Evolutionary conservation across 1,140 invertebrate genomes (phyloP).

Genomic region (Calephelis virginiensis): DNA sequence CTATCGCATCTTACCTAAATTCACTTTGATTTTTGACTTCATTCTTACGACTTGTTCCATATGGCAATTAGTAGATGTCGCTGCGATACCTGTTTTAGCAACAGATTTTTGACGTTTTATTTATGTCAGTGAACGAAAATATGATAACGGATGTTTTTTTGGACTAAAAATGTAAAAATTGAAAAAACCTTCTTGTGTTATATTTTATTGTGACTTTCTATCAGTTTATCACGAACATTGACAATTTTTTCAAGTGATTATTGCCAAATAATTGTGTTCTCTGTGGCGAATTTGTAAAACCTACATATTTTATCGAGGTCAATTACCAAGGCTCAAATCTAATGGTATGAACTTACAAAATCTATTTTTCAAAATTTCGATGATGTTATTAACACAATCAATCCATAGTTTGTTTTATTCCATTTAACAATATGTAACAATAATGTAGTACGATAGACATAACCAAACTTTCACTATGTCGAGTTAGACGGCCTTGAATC

Average conservation of each 20-base stretch:
- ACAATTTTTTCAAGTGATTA: constrained; percentile 18
- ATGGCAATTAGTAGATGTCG: constrained; percentile 14
- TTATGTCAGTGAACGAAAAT: constrained; percentile 4
- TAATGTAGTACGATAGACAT: constrained; percentile 34
- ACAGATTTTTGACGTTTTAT: constrained; percentile 20
- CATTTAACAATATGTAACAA: not conserved
- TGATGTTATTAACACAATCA: not conserved
- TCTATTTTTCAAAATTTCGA: constrained; percentile 23
- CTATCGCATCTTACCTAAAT: not conserved
- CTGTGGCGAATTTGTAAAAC: constrained; percentile 39
- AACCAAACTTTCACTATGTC: constrained; percentile 66
- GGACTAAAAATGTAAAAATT: constrained; percentile 18
- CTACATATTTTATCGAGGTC: constrained; percentile 43
- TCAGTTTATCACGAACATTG: not conserved
- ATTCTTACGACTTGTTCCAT: not conserved
- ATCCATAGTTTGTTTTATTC: too few relatives aligned
- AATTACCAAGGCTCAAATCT: constrained; percentile 48
- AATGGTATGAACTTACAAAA: constrained; percentile 43
- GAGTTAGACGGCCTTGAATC: constrained; percentile 71
- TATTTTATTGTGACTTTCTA: constrained; percentile 19
- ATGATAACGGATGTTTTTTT: constrained; percentile 25
- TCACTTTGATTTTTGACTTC: too few relatives aligned
- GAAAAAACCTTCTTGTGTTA: constrained; percentile 1
- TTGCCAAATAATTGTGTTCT: constrained; percentile 27
- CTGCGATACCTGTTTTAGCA: not conserved